Evolutionary conservation across 2,888 invertebrate genomes (phyloP), one percentile per base, ranked within the genome.

Genomic region (Zaprionus lineosus): DNA sequence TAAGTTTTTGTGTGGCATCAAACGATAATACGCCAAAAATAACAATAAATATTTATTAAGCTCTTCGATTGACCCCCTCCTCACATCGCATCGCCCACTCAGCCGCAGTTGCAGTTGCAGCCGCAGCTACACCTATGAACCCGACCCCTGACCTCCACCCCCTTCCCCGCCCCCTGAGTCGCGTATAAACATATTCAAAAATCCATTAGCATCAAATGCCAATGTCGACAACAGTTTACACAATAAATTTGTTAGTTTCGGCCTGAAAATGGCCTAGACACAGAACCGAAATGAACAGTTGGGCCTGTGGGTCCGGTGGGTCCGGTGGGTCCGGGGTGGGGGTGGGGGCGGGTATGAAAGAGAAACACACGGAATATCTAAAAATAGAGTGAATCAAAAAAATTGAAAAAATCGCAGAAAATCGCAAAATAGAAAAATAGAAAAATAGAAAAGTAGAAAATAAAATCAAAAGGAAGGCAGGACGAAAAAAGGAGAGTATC

Each of bases 11-110:
- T 18, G 11, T 21, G 15, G 19, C 12, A 40, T 16, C 12, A 11
- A 39, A 11, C 6, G 29, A 9, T 26, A 24, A 43, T n/a, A 28
- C 7, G 14, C 33, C 31, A 43, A 41, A 46, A 60, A 65, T 59
- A 77, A 57, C 65, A 67, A 83, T 83, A 85, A 82, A 85, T 67
- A 83, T 78, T 85, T 74, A 85, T 78, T 53, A 63, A 71, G 63
- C 44, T 58, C 41, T 46, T n/a, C n/a, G n/a, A n/a, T 29, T 11
- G 18, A 15, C n/a, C n/a, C n/a, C n/a, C n/a, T n/a, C n/a, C n/a
- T n/a, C n/a, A n/a, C n/a, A n/a, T n/a, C n/a, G n/a, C n/a, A n/a
- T n/a, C n/a, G n/a, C n/a, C n/a, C n/a, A n/a, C n/a, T n/a, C n/a
- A n/a, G n/a, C n/a, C n/a, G n/a, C n/a, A n/a, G n/a, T n/a, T n/a